Conservation (phyloP, 2,113 vertebrate genomes). For the Rhinoderma darwinii region DNA sequence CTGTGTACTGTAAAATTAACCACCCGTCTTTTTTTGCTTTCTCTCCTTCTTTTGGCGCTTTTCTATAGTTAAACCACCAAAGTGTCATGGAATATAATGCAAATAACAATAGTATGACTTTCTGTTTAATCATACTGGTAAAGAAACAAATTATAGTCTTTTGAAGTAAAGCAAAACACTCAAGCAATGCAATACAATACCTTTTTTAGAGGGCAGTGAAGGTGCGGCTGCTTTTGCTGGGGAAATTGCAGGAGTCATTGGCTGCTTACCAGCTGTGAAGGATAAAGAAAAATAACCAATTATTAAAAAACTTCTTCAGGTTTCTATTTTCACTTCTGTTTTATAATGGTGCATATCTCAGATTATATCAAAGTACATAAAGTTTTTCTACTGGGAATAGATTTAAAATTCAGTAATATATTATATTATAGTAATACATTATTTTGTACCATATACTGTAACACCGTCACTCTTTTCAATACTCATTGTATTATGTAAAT, state of each 20-base stretch:
- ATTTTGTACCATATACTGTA: neutral
- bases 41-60: no score
- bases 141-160: neutral
- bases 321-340: neutral
- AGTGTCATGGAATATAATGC: no score
- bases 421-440: no score
- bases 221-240: neutral
- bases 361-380: neutral
- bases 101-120: no score
- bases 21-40: no score
- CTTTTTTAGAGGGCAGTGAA: constrained; percentile 33
- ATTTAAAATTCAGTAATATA: no score
- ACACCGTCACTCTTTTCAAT: no score
- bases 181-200: neutral
- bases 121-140: neutral
- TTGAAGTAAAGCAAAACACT: neutral
- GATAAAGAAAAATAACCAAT: neutral
- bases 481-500: no score
- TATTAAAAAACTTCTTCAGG: neutral
- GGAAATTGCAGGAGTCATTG: constrained; percentile 32
- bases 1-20: no score
- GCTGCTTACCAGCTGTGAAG: constrained; percentile 13
- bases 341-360: neutral
- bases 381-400: no score
- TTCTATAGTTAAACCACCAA: no score